These are phyloP conservation scores for Eupithecia pulchellata DNA, from an alignment of 2,888 invertebrate species.

Conservation along the genomic window DNA sequence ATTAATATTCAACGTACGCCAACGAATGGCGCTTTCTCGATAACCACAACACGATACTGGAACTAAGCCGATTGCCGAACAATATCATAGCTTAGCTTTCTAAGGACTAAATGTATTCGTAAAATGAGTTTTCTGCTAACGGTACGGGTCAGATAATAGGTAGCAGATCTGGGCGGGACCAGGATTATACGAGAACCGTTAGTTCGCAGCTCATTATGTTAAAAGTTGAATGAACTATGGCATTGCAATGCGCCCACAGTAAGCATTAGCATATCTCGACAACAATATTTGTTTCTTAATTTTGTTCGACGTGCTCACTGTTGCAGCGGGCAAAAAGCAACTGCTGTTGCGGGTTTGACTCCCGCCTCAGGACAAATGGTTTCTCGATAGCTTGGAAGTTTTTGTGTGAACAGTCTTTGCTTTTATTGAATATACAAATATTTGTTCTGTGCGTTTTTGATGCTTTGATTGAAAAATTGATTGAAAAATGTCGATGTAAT, in stretches of 20 bases:
- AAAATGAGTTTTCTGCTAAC: conserved; percentile 48
- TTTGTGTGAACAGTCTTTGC: no score
- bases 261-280: conserved; percentile 7
- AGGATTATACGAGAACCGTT: conserved; percentile 51
- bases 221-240: conserved; percentile 62
- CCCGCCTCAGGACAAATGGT: not conserved
- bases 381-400: not conserved
- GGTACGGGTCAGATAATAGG: conserved; percentile 47
- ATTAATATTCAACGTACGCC: conserved; percentile 33
- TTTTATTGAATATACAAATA: no score
- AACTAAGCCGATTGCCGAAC: conserved; percentile 50
- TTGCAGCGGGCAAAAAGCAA: not conserved
- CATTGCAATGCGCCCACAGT: conserved; percentile 9
- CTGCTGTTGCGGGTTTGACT: not conserved
- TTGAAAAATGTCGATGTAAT: no score
- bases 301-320: not conserved
- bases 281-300: not conserved
- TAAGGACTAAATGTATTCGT: conserved; percentile 44
- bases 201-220: conserved; percentile 50
- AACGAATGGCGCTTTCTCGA: conserved; percentile 45
- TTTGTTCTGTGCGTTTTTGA: no score
- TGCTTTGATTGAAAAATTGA: no score
- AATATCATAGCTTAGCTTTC: conserved; percentile 47
- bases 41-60: conserved; percentile 49
- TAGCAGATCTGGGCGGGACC: conserved; percentile 50